Conservation (phyloP, 1,140 invertebrate genomes). For the Drosophila subpulchrella region DNA sequence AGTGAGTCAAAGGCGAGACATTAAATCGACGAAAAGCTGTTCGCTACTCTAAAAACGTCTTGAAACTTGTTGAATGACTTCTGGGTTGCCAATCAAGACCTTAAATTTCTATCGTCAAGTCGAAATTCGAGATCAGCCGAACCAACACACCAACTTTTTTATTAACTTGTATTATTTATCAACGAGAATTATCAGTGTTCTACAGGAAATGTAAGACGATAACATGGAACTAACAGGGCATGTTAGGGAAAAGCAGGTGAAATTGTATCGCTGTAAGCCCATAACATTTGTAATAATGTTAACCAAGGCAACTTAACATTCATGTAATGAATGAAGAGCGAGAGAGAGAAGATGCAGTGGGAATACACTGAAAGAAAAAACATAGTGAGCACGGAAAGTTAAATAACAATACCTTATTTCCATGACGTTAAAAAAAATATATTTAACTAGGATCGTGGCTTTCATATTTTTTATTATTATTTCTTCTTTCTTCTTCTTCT, state of each 20-base stretch:
- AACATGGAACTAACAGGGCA: slow-evolving; percentile 1
- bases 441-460: too few relatives aligned
- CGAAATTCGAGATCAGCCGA: slow-evolving; percentile 22
- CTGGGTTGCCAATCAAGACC: slow-evolving; percentile 54
- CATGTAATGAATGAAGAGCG: slow-evolving; percentile 14
- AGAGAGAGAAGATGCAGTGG: slow-evolving; percentile 14
- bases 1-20: slow-evolving; percentile 2
- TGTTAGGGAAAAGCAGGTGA: not conserved
- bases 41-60: slow-evolving; percentile 44
- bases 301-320: not conserved
- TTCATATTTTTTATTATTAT: too few relatives aligned
- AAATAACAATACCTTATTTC: too few relatives aligned
- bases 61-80: slow-evolving; percentile 63
- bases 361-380: slow-evolving; percentile 2
- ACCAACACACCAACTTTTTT: slow-evolving; percentile 34
- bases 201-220: slow-evolving; percentile 10
- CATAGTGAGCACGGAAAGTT: too few relatives aligned
- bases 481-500: too few relatives aligned
- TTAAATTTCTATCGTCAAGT: slow-evolving; percentile 61
- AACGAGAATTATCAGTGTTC: slow-evolving; percentile 12
- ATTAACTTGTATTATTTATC: slow-evolving; percentile 15
- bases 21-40: slow-evolving; percentile 23
- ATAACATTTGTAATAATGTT: slow-evolving; percentile 19
- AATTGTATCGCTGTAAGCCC: slow-evolving; percentile 6
- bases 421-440: too few relatives aligned